A percentile compares a stretch with the other conserved stretches of the same genome.
Conservation (phyloP, 2,797 vertebrate genomes). For the Ispidina picta region DNA sequence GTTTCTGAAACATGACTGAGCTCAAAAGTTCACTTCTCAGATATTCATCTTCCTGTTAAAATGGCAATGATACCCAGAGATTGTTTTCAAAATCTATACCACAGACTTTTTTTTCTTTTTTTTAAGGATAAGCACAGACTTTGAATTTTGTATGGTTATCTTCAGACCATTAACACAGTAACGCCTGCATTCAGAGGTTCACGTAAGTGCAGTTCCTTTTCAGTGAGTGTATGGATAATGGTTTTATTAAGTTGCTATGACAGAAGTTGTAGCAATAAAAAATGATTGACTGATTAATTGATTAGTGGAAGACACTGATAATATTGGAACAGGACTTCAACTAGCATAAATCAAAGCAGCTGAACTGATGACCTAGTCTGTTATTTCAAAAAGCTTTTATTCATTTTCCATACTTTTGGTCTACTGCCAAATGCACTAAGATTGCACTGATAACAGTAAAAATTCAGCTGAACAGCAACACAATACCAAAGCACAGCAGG, state of each 20-base stretch:
- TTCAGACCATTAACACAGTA: neutral
- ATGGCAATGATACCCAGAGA: neutral
- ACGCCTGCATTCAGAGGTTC: neutral
- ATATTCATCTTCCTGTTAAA: neutral
- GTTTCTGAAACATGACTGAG: neutral
- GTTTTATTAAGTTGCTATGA: neutral
- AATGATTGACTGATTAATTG: neutral
- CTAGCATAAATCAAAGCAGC: neutral
- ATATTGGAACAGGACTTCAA: neutral
- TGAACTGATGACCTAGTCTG: neutral
- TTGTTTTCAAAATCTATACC: neutral
- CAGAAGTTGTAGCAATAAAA: neutral
- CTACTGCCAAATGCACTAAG: neutral
- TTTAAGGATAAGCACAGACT: neutral
- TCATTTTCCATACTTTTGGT: neutral
- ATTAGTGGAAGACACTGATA: neutral
- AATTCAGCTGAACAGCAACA: neutral
- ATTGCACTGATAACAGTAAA: neutral
- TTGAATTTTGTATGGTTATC: neutral
- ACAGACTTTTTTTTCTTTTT: no score
- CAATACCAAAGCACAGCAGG: neutral
- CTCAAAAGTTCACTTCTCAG: neutral
- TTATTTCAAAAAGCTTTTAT: conserved; percentile 14
- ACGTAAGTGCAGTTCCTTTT: neutral
- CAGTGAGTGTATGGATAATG: neutral